Evolutionary conservation across 2,797 vertebrate genomes (phyloP), one percentile per base, ranked within the genome.

Genomic region (Crocodylus rhombifer): DNA sequence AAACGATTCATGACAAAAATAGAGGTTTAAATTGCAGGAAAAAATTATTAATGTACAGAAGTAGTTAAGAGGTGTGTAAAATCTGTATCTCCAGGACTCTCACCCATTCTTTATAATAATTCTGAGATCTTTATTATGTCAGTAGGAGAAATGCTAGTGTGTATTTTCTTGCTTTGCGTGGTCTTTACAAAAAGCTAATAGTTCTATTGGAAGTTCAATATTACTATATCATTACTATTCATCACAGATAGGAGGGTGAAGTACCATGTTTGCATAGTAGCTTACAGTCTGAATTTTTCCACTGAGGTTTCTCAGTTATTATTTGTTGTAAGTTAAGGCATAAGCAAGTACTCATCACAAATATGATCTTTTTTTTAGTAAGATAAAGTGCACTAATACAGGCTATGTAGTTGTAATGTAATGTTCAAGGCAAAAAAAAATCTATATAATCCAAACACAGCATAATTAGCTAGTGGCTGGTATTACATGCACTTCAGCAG

Each of bases 11-110:
- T 94, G 83, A 84, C 42, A 80, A 88, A 36, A 2, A 0, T 62
- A 75, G 14, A 23, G 14, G 17, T 65, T 94, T 93, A 55, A 30
- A 84, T 88, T 79, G 80, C 55, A 67, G 80, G 4, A n/a, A 84
- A 93, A 33, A 1, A 2, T 90, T 30, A 87, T 87, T 91, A 65
- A 77, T 62, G 5, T 93, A 74, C 80, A 94, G 87, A 87, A 91
- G 20, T 69, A 71, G 18, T 33, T 86, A 71, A 82, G 51, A 73
- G 14, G 5, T 84, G 26, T 87, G 63, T 23, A 84, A 88, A 95
- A 93, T 86, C 63, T 86, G 87, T 86, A 92, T 58, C 13, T 12
- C 26, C 30, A 77, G 57, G 57, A 88, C 16, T 4, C 5, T 77
- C 76, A 2, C 16, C 13, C 93, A 87, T 92, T 78, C 1, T 4